These are phyloP conservation scores for Apis florea DNA, from an alignment of 1,140 invertebrate genomes.

Conservation along the genomic window DNA sequence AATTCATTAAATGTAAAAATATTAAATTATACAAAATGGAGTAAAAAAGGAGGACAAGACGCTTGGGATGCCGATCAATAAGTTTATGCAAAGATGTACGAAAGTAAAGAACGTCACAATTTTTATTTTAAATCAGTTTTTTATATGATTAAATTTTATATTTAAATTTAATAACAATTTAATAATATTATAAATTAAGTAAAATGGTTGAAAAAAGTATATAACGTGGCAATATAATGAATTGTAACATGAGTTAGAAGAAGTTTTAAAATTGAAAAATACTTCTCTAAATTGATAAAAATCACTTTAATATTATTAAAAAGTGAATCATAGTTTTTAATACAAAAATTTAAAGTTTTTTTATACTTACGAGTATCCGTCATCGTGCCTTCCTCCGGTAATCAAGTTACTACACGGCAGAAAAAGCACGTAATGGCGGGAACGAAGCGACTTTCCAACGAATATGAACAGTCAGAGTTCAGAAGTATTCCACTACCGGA, in stretches of 20 bases:
- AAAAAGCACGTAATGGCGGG: conserved; percentile 66
- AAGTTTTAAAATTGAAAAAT: background rate
- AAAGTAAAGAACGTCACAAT: background rate
- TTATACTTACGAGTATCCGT: conserved; percentile 75
- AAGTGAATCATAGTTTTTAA: background rate
- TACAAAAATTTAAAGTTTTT: conserved; percentile 28
- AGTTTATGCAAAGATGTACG: background rate
- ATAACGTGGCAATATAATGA: conserved; percentile 12
- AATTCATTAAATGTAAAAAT: background rate
- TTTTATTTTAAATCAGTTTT: background rate
- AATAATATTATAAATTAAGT: background rate
- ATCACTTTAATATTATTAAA: background rate
- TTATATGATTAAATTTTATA: background rate
- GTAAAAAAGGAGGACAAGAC: conserved; percentile 27
- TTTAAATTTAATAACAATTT: background rate
- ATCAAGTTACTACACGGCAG: conserved; percentile 14
- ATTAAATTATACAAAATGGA: conserved; percentile 23
- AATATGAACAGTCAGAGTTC: conserved; percentile 3
- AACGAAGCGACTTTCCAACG: conserved; percentile 43
- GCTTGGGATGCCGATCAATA: conserved; percentile 39
- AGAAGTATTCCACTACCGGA: conserved; percentile 30
- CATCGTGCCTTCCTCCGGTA: conserved; percentile 62
- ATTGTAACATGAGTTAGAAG: background rate
- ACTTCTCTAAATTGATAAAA: conserved; percentile 9
- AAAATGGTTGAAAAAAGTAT: background rate